Conservation (phyloP, 2,113 vertebrate species). For the Eubucco bourcierii region DNA sequence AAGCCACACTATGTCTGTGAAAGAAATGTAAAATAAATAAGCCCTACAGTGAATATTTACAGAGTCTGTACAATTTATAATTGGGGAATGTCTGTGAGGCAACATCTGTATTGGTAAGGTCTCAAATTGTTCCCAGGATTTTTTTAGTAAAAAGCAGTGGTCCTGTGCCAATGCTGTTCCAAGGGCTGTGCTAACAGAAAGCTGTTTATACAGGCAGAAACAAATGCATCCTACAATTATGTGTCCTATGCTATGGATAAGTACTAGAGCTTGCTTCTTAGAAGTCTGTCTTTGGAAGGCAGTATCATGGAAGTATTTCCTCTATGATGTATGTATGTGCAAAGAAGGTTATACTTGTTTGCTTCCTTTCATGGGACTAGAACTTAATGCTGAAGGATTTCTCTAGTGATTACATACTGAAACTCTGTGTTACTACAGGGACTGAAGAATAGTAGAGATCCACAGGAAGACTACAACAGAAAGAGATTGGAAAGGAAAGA, state of each 20-base stretch:
- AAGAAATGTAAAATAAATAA: not conserved
- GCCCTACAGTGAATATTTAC: not conserved
- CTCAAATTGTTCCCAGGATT: not conserved
- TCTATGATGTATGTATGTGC: not conserved
- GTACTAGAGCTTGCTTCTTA: not conserved
- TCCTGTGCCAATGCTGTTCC: not conserved
- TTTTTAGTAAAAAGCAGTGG: not conserved
- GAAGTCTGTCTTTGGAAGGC: not conserved
- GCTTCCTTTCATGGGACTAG: not conserved
- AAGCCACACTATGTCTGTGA: not conserved
- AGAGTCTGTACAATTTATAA: not conserved
- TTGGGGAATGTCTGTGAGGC: not conserved
- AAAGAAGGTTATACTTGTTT: not conserved
- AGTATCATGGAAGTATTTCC: not conserved
- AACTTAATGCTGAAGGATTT: not conserved
- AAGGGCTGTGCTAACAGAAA: not conserved
- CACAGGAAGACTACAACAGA: not conserved
- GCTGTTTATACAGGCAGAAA: not conserved
- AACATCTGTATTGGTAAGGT: not conserved
- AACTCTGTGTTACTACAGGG: not conserved
- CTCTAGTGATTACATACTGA: not conserved
- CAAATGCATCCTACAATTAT: not conserved
- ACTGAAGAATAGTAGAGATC: not conserved
- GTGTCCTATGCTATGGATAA: not conserved
- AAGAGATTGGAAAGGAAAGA: not conserved